Evolutionary conservation across 2,888 invertebrate genomes (phyloP), one percentile per base, ranked within the genome.

Genomic region (Lochmaea capreae): DNA sequence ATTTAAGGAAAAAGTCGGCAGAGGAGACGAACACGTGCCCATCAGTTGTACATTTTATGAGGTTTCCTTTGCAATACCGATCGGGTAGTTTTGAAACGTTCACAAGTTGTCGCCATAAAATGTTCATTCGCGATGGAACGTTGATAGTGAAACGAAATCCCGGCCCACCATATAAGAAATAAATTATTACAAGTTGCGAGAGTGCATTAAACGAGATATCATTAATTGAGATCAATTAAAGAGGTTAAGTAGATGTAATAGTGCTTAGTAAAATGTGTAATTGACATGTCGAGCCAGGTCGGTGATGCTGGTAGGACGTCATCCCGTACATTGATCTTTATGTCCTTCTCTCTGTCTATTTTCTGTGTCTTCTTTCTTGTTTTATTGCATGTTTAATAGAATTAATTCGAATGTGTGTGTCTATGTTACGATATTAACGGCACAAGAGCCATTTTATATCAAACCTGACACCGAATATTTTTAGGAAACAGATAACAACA

Each of bases 161-260:
- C 62, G 62, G 10, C 42, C 61, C 72, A 70, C 74, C 72, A 76
- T 76, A 76, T 68, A 73, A 75, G 80, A 79, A 79, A 79, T 82
- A 77, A 81, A 83, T 83, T 77, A 81, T 80, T 81, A 73, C 74
- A 33, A 46, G 52, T 62, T 52, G 49, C 61, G 61, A 61, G 76
- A 77, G 76, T 76, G 75, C 79, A 79, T 78, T 78, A 78, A 81
- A 81, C 81, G 79, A 81, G 79, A 80, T 79, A 80, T 81, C 80
- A 79, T 77, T 83, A 84, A 86, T 86, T 85, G 85, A 80, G 85
- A 80, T 85, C 85, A 86, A 86, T 85, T 85, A 84, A 83, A 82
- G 82, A 83, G 86, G 86, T 86, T 86, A 86, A 86, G 80, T 85
- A 84, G 82, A 84, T 84, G 84, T 83, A 84, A 84, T 84, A 81